Percentiles rank a stretch among this genome's conserved stretches.
phyloP scores from a whole-genome alignment of 1,140 invertebrate genomes.

The Pectinophora gossypiella region DNA sequence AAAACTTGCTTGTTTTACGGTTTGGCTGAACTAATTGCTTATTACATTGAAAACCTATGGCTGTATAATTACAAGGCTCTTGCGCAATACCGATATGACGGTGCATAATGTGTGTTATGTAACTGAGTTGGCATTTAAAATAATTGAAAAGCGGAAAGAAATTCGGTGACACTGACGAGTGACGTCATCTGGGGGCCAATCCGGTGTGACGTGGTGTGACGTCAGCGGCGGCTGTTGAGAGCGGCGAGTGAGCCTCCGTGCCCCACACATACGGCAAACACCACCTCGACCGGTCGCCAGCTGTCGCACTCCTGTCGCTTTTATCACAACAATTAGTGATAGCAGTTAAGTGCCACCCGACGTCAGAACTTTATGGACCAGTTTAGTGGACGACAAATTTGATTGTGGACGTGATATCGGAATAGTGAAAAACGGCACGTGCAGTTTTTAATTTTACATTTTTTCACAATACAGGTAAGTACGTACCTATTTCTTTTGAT shows the following conservation, averaged over 20 bases:
- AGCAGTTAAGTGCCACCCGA: neutral
- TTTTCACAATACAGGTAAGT: neutral
- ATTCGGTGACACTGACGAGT: no score
- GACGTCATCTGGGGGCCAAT: no score
- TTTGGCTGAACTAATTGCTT: no score
- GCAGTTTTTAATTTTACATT: neutral
- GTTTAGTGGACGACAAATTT: neutral
- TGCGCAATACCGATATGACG: no score
- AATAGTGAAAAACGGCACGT: neutral
- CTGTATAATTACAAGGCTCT: no score
- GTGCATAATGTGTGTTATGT: no score
- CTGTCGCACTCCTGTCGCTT: neutral
- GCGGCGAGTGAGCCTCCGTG: neutral
- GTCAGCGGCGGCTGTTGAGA: neutral
- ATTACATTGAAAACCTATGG: no score
- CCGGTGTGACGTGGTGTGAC: neutral
- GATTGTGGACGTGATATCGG: neutral
- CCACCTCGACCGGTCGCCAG: neutral
- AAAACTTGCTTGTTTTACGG: no score
- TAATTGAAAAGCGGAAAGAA: no score
- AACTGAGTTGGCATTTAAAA: no score
- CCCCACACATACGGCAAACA: neutral
- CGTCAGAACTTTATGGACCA: neutral
- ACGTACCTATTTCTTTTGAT: neutral
- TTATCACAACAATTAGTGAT: neutral